Evolutionary conservation across 2,888 invertebrate genomes (phyloP).

Genomic region (Anagyrus pseudococci): DNA sequence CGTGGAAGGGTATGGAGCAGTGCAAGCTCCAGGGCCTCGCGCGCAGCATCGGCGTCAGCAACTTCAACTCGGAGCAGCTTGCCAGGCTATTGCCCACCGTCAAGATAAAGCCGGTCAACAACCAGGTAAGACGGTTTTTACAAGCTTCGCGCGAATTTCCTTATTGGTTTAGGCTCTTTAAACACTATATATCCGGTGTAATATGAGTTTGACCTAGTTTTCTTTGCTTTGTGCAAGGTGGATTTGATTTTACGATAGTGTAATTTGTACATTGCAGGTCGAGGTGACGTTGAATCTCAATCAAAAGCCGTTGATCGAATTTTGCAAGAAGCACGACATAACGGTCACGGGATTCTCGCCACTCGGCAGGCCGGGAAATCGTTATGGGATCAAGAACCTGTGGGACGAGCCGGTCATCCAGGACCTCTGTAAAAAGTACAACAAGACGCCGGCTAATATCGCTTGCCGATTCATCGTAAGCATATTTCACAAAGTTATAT

Average conservation of each 20-base stretch:
- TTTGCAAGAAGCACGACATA: constrained; percentile 72
- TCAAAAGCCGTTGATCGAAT: constrained; percentile 73
- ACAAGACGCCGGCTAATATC: constrained; percentile 74
- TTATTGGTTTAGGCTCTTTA: too few species aligned
- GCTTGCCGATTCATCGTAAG: constrained; percentile 70
- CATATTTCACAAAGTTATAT: background rate
- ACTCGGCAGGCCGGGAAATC: constrained; percentile 76
- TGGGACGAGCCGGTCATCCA: constrained; percentile 63
- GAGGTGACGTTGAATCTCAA: constrained; percentile 82
- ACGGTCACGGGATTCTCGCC: constrained; percentile 82
- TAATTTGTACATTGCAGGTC: constrained; percentile 59
- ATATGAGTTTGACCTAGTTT: too few species aligned
- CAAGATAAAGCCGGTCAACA: constrained; percentile 68
- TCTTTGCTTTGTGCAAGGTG: too few species aligned
- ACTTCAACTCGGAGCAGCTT: constrained; percentile 79
- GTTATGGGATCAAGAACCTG: constrained; percentile 33
- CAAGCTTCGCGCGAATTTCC: too few species aligned
- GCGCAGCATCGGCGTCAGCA: constrained; percentile 79
- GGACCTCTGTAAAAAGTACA: constrained; percentile 69
- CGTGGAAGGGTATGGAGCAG: constrained; percentile 79
- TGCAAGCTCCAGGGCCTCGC: constrained; percentile 70
- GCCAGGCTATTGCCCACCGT: constrained; percentile 68
- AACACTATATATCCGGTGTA: too few species aligned
- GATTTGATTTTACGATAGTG: background rate
- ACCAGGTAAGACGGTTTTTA: constrained; percentile 67